These are phyloP conservation scores for Pseudomyrmex gracilis DNA, from an alignment of 1,140 invertebrate genomes.

Conservation along the genomic window DNA sequence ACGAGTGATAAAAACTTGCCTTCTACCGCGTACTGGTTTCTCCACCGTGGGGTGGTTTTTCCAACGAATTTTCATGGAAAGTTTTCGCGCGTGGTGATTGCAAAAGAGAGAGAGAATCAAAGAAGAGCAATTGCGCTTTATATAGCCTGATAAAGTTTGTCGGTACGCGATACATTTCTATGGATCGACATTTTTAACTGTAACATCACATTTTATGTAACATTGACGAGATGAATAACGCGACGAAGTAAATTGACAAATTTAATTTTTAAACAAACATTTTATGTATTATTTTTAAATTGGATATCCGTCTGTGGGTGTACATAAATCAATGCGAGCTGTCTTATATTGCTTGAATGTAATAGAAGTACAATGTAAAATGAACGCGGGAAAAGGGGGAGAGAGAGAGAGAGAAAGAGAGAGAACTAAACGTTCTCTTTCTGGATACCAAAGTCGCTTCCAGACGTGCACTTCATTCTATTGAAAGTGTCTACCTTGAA, in stretches of 20 bases:
- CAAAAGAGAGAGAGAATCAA: constrained; percentile 11
- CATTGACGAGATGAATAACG: background rate
- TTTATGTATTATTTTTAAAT: too few relatives aligned
- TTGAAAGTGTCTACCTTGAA: constrained; percentile 36
- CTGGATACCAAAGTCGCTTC: constrained; percentile 12
- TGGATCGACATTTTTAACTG: constrained; percentile 2
- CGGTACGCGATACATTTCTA: constrained; percentile 1
- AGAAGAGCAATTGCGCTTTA: constrained; percentile 49
- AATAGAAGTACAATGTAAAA: constrained; percentile 19
- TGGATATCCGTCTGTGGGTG: too few relatives aligned
- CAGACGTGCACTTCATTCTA: constrained; percentile 18
- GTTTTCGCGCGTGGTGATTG: constrained; percentile 18
- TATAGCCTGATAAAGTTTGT: constrained; percentile 21
- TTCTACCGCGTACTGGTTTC: background rate
- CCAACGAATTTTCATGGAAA: constrained; percentile 17
- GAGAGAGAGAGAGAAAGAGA: too few relatives aligned
- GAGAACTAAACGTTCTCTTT: background rate
- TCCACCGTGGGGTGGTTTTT: constrained; percentile 1
- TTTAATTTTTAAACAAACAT: too few relatives aligned
- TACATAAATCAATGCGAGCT: background rate
- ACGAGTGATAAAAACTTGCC: constrained; percentile 53
- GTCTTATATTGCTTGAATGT: background rate
- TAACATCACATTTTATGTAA: too few relatives aligned
- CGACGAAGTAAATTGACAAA: background rate
- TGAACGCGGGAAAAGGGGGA: background rate